phyloP scores from a whole-genome alignment of 2,888 invertebrate genomes.

The Oegoconia quadripuncta region DNA sequence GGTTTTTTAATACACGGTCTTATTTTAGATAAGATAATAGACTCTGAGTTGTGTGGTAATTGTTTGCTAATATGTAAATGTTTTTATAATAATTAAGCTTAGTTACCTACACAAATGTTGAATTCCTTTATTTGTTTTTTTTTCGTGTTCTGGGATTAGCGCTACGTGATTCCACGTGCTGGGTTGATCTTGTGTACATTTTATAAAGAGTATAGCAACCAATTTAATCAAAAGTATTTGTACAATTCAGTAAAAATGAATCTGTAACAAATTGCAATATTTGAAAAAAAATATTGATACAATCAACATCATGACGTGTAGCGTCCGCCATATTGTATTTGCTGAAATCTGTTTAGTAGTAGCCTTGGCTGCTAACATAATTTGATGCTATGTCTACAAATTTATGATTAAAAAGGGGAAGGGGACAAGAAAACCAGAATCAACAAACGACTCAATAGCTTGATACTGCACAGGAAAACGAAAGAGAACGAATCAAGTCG shows the following conservation, averaged over 20 bases:
- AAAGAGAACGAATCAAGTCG: slow-evolving; percentile 51
- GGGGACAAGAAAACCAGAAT: slow-evolving; percentile 24
- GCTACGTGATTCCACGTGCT: slow-evolving; percentile 1
- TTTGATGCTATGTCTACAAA: too few species aligned
- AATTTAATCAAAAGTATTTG: too few species aligned
- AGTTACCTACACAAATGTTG: slow-evolving; percentile 53
- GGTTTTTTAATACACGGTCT: neutral
- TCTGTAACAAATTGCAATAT: too few species aligned
- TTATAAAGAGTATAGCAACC: too few species aligned
- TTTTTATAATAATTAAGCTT: neutral
- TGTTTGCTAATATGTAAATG: neutral
- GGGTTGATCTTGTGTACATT: too few species aligned
- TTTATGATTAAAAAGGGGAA: slow-evolving; percentile 31
- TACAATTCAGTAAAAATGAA: too few species aligned
- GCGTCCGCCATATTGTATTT: too few species aligned
- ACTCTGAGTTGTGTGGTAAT: neutral
- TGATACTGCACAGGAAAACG: slow-evolving; percentile 46
- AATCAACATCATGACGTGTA: too few species aligned
- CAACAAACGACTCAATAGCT: slow-evolving; percentile 13
- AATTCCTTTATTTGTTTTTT: slow-evolving; percentile 55
- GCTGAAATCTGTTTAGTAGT: too few species aligned
- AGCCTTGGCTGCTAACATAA: too few species aligned
- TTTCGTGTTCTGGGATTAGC: neutral
- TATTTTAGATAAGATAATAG: slow-evolving; percentile 32
- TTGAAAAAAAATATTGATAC: too few species aligned